Percentiles rank a stretch among this genome's conserved stretches.
These are phyloP conservation scores for Pomacea maculata DNA, from an alignment of 1,140 invertebrate species.

Conservation along the genomic window DNA sequence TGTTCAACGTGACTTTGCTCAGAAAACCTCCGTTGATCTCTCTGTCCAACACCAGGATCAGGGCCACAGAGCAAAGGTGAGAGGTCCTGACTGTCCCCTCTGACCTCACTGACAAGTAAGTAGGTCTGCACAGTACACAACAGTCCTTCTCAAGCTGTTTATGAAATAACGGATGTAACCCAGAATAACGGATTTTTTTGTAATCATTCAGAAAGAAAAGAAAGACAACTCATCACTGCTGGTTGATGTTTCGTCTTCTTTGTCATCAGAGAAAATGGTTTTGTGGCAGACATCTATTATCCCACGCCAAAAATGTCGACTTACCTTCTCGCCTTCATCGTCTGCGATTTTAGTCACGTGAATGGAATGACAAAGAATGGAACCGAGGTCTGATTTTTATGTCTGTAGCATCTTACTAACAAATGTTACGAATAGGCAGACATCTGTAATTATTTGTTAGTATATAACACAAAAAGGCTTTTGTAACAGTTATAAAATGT, in stretches of 20 bases:
- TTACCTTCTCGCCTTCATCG: conserved; percentile 67
- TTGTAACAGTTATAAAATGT: neutral
- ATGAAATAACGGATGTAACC: no score
- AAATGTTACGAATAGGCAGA: no score
- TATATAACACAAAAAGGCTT: no score
- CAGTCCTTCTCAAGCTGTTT: no score
- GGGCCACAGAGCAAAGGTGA: neutral
- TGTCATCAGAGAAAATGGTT: conserved; percentile 36
- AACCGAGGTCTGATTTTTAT: conserved; percentile 69
- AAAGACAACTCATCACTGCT: no score
- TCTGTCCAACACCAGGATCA: conserved; percentile 77
- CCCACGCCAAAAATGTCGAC: conserved; percentile 66
- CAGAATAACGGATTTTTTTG: no score
- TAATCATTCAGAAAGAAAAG: no score
- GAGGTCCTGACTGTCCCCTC: neutral
- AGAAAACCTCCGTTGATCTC: conserved; percentile 71
- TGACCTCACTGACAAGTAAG: neutral
- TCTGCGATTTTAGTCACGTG: conserved; percentile 65
- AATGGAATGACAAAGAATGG: conserved; percentile 32
- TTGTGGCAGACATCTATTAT: conserved; percentile 49
- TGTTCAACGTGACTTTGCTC: conserved; percentile 80
- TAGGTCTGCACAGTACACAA: neutral
- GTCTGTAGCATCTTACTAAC: neutral
- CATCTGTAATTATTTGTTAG: no score
- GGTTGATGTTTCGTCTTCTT: conserved; percentile 8